Conservation (phyloP, 2,797 vertebrate species). For the Onychomys leucogaster region DNA sequence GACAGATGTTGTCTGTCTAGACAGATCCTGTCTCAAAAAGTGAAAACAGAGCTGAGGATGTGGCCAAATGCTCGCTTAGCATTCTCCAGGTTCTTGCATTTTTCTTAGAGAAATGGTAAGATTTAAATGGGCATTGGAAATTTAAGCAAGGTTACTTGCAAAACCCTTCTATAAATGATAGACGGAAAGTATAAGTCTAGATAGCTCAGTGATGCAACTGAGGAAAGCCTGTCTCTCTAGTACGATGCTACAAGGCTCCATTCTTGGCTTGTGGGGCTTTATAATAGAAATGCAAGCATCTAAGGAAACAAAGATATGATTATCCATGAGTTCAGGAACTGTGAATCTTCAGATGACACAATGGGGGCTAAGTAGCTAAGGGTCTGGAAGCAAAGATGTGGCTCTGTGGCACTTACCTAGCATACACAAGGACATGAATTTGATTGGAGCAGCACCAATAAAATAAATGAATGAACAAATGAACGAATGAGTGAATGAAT, state of each 20-base stretch:
- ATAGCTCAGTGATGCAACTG: background rate
- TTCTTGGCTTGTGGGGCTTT: background rate
- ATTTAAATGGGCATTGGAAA: background rate
- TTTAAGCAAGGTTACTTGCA: background rate
- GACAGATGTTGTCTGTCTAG: background rate
- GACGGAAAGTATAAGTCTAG: background rate
- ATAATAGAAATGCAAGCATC: background rate
- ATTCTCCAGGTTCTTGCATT: background rate
- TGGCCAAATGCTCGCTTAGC: background rate
- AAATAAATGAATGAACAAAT: background rate
- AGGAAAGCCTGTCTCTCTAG: background rate
- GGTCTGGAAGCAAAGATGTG: background rate
- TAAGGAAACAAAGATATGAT: background rate
- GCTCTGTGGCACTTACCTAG: background rate
- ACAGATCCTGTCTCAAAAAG: background rate
- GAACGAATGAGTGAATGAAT: background rate
- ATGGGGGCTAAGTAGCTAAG: background rate
- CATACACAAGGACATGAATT: background rate
- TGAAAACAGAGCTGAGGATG: background rate
- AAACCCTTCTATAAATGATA: background rate
- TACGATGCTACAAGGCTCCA: background rate
- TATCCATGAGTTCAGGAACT: background rate
- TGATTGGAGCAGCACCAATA: background rate
- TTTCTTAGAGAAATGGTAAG: slow-evolving; percentile 46
- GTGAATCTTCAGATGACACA: background rate